Evolutionary conservation across 2,113 vertebrate species (phyloP).

Genomic region (Calyptomena viridis): DNA sequence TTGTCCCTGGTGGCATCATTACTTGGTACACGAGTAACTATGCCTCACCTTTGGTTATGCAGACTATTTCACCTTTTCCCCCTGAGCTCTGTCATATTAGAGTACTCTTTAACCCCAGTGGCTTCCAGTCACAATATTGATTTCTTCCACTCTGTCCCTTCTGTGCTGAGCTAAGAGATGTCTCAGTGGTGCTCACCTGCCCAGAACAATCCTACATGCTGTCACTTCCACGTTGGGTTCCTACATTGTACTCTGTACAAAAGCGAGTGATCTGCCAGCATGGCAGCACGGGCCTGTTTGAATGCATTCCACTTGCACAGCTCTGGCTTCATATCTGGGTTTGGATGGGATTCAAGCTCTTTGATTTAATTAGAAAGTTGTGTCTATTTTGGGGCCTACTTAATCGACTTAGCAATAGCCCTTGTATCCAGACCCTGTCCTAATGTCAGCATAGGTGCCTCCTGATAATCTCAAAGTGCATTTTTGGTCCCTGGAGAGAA

Average conservation of each 20-base stretch:
- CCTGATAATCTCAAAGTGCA: background rate
- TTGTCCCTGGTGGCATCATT: background rate
- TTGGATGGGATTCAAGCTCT: conserved; percentile 21
- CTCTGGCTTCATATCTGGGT: background rate
- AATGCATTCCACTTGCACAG: background rate
- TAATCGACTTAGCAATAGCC: background rate
- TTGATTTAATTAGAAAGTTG: conserved; percentile 41
- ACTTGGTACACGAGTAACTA: background rate
- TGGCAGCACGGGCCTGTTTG: background rate
- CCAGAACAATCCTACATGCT: background rate
- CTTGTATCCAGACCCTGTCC: background rate
- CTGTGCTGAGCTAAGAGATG: background rate
- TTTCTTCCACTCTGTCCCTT: background rate
- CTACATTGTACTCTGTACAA: background rate
- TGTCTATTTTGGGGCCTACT: conserved; percentile 13
- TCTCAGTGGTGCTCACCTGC: background rate
- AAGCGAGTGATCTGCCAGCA: background rate
- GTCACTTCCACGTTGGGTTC: background rate
- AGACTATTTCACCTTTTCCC: background rate
- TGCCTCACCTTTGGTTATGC: background rate
- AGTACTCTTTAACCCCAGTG: background rate
- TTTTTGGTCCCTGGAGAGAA: background rate
- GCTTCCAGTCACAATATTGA: background rate
- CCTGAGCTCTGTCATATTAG: background rate
- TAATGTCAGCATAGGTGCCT: background rate